Evolutionary conservation across 2,113 vertebrate species (phyloP).

Genomic region (Epinephelus cyanopodus): DNA sequence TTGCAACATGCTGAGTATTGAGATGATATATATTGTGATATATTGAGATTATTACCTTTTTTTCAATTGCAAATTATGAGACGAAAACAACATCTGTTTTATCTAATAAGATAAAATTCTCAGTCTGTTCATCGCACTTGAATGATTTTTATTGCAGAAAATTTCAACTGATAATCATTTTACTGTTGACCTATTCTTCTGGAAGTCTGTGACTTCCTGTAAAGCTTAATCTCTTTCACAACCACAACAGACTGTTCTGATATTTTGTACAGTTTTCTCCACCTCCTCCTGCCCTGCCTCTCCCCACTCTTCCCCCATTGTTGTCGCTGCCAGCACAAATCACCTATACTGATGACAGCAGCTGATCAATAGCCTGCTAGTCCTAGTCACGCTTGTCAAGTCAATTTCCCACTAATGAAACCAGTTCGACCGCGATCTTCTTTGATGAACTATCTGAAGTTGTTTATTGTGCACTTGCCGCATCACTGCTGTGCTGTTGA

Average conservation of each 20-base stretch:
- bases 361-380: constrained; percentile 67
- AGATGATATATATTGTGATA: no score
- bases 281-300: not conserved
- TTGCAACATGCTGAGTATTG: no score
- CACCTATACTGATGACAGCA: constrained; percentile 71
- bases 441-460: constrained; percentile 60
- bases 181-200: not conserved
- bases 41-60: no score
- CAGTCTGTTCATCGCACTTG: no score
- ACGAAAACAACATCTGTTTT: no score
- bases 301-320: not conserved
- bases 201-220: not conserved
- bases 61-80: no score
- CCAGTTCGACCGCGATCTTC: constrained; percentile 36
- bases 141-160: no score
- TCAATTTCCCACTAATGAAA: constrained; percentile 74
- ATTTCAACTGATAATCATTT: not conserved
- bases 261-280: not conserved
- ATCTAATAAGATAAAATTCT: no score
- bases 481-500: constrained; percentile 19
- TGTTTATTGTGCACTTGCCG: constrained; percentile 46
- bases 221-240: not conserved
- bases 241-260: not conserved
- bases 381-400: constrained; percentile 63
- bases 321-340: constrained; percentile 56